Base-by-base conservation (phyloP, 2,888 invertebrate genomes). In the Lepidonotus clava region DNA sequence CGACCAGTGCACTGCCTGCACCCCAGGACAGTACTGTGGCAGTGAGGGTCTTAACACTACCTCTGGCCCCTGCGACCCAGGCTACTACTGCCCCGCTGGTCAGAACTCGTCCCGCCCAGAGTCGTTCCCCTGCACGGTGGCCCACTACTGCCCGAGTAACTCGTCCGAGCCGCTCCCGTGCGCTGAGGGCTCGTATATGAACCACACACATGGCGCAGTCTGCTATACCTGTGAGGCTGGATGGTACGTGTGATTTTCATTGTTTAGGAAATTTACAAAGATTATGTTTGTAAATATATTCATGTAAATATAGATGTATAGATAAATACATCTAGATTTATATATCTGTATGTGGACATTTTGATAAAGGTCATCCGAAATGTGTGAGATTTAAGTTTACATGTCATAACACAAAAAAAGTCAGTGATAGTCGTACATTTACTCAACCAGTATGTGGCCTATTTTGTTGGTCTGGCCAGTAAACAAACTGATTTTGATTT, bases 1-100 rank as follows among this genome's bases (percentile, higher is more conserved):
- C 0, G 88, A 88, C 28, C 89, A 93, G 90, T 93, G 93, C 88
- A 92, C 92, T 6, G 86, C 88, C 0, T 93, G 93, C 89, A 91
- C 92, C 4, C 88, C 89, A 38, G 93, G 93, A 0, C 91, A 87
- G 67, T 93, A 92, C 89, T 93, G 93, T 87, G 91, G 90, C 38
- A 88, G 88, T 1, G 91, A 91, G 6, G 93, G 93, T 6, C 90
- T 93, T 8, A 92, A 92, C 6, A 88, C 87, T 0, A 92, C 92
- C 18, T 90, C 92, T 61, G 93, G 93, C 5, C 90, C 90, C 4
- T 93, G 93, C 89, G 90, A 91, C n/a, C 90, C 90, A 38, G 93
- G 93, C 0, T 93, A 92, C 88, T 93, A 93, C 89, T 93, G 93
- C 87, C 93, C 93, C 8, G n/a, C 28, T 24, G 89, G 88, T 34